Conservation (phyloP, 2,888 invertebrate genomes). For the Lamellibrachia columna region DNA sequence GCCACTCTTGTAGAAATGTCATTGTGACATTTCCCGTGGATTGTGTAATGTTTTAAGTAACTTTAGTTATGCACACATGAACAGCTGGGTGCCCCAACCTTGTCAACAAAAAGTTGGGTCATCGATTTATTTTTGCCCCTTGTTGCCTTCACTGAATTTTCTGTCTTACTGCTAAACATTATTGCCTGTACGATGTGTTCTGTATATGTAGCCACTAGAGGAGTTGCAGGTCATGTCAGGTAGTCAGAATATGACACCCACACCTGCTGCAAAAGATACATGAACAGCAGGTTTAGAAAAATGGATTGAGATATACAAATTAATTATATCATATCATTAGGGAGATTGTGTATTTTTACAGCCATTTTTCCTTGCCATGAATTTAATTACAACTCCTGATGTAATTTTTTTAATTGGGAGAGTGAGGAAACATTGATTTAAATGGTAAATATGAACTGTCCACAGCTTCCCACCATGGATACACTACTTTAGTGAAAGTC, state of each 20-base stretch:
- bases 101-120: no score
- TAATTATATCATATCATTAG: background rate
- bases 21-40: background rate
- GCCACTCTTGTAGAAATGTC: no score
- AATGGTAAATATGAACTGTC: background rate
- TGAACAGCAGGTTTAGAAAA: background rate
- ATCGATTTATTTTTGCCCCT: background rate
- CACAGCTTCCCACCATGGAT: background rate
- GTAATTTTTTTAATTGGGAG: background rate
- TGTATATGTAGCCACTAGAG: background rate
- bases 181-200: background rate
- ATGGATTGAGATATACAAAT: background rate
- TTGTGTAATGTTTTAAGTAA: background rate
- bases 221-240: background rate
- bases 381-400: background rate
- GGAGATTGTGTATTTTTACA: background rate
- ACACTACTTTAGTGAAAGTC: background rate
- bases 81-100: background rate
- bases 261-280: background rate
- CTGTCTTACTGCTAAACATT: background rate
- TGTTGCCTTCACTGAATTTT: background rate
- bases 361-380: background rate
- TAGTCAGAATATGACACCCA: background rate
- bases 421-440: background rate
- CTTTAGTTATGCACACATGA: background rate